phyloP scores from a whole-genome alignment of 2,113 vertebrate genomes.

The Tor tambroides region DNA sequence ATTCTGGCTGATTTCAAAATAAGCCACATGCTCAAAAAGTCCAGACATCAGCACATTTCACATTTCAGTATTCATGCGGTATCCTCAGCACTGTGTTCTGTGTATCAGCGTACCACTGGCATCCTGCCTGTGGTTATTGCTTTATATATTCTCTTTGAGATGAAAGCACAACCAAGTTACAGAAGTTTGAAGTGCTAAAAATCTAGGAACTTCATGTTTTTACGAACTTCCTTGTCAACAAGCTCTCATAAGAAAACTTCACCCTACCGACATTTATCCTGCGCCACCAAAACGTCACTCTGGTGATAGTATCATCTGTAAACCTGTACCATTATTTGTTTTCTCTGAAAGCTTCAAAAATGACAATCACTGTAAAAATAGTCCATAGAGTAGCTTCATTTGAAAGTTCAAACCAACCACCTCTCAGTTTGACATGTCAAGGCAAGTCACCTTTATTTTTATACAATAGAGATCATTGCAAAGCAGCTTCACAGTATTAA shows the following conservation, averaged over 20 bases:
- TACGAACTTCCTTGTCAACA: background rate
- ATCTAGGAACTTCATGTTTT: background rate
- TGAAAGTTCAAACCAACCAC: background rate
- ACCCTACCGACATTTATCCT: background rate
- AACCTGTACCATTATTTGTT: background rate
- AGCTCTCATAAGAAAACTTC: background rate
- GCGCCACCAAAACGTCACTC: background rate
- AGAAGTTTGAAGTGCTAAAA: background rate
- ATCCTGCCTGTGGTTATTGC: slow-evolving; percentile 37
- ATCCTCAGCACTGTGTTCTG: slow-evolving; percentile 27
- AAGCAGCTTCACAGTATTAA: background rate
- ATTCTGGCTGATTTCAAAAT: slow-evolving; percentile 48
- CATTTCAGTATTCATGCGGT: slow-evolving; percentile 37
- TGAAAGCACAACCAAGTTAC: slow-evolving; percentile 20
- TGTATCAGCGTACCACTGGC: slow-evolving; percentile 8
- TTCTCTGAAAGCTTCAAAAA: background rate
- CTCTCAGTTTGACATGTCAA: background rate
- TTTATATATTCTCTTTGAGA: slow-evolving; percentile 19
- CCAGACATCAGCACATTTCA: slow-evolving; percentile 51
- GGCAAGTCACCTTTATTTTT: background rate
- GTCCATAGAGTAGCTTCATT: background rate
- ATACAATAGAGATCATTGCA: background rate
- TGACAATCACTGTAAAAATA: background rate
- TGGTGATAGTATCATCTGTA: background rate
- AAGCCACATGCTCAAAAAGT: slow-evolving; percentile 25